Evolutionary conservation across 2,888 invertebrate genomes (phyloP), one percentile per base, ranked within the genome.

Genomic region (Cylloceria caligata): DNA sequence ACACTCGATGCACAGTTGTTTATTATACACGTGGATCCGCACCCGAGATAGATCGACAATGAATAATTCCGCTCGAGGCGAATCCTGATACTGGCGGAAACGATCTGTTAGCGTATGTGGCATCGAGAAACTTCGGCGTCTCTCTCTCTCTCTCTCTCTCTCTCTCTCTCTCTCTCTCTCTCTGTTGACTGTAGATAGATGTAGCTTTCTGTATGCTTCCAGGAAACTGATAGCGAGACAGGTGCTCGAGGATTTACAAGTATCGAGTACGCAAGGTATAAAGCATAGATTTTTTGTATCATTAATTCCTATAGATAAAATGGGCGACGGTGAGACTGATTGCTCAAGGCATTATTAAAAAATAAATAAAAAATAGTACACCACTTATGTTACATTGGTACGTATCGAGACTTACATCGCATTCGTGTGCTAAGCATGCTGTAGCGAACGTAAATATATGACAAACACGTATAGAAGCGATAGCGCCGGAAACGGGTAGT

Each of bases 401-500:
- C 16, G 36, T 6, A 5, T 11, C 5, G 68, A 82, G 71, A 75
- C 62, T 34, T 5, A 34, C 30, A 34, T 2, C 34, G 60, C 67
- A 83, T 81, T 81, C 83, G 81, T 74, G 73, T 77, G 82, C 74
- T 67, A 72, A 64, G 67, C 62, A 71, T 80, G 74, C 74, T 13
- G 13, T 76, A 62, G 62, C 83, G 79, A 82, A 85, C 87, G 88
- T 83, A 91, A 91, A 91, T 82, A 90, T 91, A 91, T 91, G 90
- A 89, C 87, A 90, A 90, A 90, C 90, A 90, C 91, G 91, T 91
- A 69, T 64, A 89, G 88, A 89, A 85, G 87, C 87, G 90, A 89
- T 89, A 90, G 90, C 88, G 88, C 91, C 91, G 91, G 91, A 91
- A 91, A 88, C 88, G 89, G 87, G 85, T 88, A 89, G 89, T 91